Conservation (phyloP, 2,888 invertebrate genomes). For the Thymelicus lineola region DNA sequence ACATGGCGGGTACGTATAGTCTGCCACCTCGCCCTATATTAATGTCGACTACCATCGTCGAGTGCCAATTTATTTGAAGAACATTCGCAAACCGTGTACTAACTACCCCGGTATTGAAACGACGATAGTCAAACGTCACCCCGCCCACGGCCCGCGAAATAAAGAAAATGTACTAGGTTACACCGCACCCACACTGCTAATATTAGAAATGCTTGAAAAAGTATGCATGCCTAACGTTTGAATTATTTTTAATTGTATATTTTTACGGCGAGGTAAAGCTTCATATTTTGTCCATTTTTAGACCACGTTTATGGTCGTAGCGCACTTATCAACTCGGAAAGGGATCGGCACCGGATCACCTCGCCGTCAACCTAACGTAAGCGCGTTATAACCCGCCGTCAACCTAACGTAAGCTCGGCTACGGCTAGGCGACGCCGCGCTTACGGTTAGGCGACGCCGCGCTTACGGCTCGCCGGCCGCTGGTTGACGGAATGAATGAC, state of each 20-base stretch:
- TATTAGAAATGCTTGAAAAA: conserved; percentile 17
- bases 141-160: conserved; percentile 1
- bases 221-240: not conserved
- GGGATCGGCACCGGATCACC: too few relatives aligned
- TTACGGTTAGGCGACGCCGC: too few relatives aligned
- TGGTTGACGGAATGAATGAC: too few relatives aligned
- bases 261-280: too few relatives aligned
- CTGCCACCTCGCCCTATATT: conserved; percentile 72
- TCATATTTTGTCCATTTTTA: too few relatives aligned
- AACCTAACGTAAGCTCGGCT: too few relatives aligned
- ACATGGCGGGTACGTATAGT: conserved; percentile 75
- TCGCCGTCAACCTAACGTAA: too few relatives aligned
- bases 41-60: conserved; percentile 66
- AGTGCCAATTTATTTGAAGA: conserved; percentile 84
- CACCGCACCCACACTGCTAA: conserved; percentile 20
- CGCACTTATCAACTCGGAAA: too few relatives aligned
- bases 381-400: too few relatives aligned
- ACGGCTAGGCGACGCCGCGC: too few relatives aligned
- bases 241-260: not conserved
- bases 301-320: too few relatives aligned
- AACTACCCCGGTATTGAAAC: conserved; percentile 31
- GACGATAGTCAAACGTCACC: conserved; percentile 3
- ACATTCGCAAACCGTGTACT: conserved; percentile 51
- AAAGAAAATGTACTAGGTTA: conserved; percentile 2
- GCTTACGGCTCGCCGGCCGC: too few relatives aligned